A percentile compares a stretch with the other conserved stretches of the same genome.
These are phyloP conservation scores for Teinopalpus imperialis DNA, from an alignment of 2,888 invertebrate species.

Conservation along the genomic window DNA sequence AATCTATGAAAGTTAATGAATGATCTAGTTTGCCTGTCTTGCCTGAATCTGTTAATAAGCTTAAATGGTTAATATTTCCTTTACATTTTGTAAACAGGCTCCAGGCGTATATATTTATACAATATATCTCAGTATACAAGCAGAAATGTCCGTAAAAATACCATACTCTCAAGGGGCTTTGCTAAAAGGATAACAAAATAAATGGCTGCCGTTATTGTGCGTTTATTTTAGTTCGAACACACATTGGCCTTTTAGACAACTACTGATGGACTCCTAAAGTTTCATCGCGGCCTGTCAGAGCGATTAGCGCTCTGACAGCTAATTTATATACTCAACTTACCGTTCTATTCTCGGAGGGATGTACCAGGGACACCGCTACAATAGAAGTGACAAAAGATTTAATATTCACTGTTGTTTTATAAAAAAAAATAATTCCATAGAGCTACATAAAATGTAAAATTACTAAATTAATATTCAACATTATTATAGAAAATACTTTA, in stretches of 20 bases:
- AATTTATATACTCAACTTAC: slow-evolving; percentile 81
- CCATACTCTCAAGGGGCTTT: slow-evolving; percentile 41
- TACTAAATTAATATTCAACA: too few species aligned
- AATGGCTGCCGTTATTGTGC: slow-evolving; percentile 65
- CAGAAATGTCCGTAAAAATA: slow-evolving; percentile 17
- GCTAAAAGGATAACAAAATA: slow-evolving; percentile 71
- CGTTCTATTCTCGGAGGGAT: slow-evolving; percentile 70
- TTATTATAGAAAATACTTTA: too few species aligned
- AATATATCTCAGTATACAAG: slow-evolving; percentile 40
- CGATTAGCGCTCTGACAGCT: slow-evolving; percentile 80
- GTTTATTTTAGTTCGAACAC: slow-evolving; percentile 61
- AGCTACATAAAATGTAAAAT: too few species aligned
- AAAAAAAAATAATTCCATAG: too few species aligned
- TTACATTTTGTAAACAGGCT: too few species aligned
- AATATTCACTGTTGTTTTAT: slow-evolving; percentile 15
- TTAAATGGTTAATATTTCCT: too few species aligned
- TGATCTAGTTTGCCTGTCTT: too few species aligned
- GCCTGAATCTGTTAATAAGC: too few species aligned
- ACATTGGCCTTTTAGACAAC: slow-evolving; percentile 69
- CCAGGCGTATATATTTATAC: background rate
- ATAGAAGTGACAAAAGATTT: slow-evolving; percentile 47
- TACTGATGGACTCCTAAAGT: slow-evolving; percentile 76
- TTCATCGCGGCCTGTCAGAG: slow-evolving; percentile 78
- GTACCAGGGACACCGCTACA: slow-evolving; percentile 43
- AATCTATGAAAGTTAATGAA: too few species aligned